Evolutionary conservation across 2,113 vertebrate genomes (phyloP), one percentile per base, ranked within the genome.

Genomic region (Tyrannus savana): DNA sequence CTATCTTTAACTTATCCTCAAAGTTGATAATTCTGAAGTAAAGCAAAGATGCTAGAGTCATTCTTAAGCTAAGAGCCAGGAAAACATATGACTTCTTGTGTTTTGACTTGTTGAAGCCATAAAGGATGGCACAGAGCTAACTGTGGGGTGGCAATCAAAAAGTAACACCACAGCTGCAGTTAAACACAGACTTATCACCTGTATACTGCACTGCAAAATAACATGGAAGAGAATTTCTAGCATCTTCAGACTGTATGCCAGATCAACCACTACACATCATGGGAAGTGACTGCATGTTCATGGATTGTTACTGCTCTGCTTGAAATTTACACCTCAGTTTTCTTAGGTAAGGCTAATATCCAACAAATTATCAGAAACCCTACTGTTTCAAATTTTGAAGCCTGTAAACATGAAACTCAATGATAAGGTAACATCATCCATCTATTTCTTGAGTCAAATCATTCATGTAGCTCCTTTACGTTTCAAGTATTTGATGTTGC

Each of bases 241-340:
- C 30, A 67, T 39, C 68, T 78, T 89, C 35, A 63, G 52, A 73
- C 25, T 66, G 24, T 21, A 19, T 21, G 50, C 69, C n/a, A 62
- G 1, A 18, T 35, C 30, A 69, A 21, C 0, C 0, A 62, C 31
- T 58, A 46, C 1, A 1, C 12, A 56, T 28, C 24, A 75, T 3
- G 2, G 21, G 30, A 33, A 63, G 23, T 10, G 17, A 69, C 30
- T 59, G 39, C 10, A 25, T 4, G 10, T 21, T 7, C 21, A 37
- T 10, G n/a, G 33, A 72, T 7, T 71, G 18, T 31, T 62, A 49
- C 46, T 24, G 14, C 5, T 28, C 39, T 24, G 9, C 30, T 27
- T 67, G 28, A 67, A 81, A 89, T 55, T 39, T 23, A 71, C 12
- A 33, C n/a, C 12, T 60, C 5, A 30, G 50, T 68, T 93, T 58